phyloP scores from a whole-genome alignment of 2,797 vertebrate species.

The Saxicola maurus region DNA sequence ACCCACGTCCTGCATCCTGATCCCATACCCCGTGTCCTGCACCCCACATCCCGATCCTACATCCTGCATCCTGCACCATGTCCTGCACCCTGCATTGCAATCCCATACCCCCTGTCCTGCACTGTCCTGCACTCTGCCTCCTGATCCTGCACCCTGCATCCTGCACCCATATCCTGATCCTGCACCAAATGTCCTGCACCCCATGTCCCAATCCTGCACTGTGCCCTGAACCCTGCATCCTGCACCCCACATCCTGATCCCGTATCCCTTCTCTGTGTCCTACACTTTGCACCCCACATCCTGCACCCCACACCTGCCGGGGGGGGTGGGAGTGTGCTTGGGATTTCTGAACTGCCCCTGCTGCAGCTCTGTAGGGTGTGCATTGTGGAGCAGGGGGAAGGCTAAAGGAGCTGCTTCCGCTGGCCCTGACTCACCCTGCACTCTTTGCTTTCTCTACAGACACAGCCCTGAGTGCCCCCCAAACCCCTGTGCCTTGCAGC shows the following conservation, averaged over 20 bases:
- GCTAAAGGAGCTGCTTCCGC: background rate
- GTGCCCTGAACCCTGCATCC: background rate
- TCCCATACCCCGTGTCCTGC: background rate
- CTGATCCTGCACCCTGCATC: background rate
- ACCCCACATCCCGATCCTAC: background rate
- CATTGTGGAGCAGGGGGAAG: background rate
- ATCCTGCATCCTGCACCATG: background rate
- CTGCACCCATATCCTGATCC: background rate
- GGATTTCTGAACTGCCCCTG: background rate
- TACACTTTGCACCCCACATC: background rate
- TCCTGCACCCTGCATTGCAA: background rate
- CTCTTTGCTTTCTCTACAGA: background rate
- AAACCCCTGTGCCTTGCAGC: rapidly evolving
- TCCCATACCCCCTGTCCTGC: background rate
- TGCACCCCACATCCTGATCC: background rate
- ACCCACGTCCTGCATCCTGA: background rate
- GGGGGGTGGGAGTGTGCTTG: background rate
- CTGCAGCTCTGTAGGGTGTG: background rate
- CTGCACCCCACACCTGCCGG: background rate
- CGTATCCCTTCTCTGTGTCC: too few species aligned
- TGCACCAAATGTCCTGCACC: background rate
- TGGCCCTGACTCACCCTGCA: rapidly evolving
- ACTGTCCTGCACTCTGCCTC: background rate
- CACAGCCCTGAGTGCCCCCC: rapidly evolving
- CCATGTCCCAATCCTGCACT: background rate